Evolutionary conservation across 2,888 invertebrate genomes (phyloP), one percentile per base, ranked within the genome.

Genomic region (Geophilus truncorum): DNA sequence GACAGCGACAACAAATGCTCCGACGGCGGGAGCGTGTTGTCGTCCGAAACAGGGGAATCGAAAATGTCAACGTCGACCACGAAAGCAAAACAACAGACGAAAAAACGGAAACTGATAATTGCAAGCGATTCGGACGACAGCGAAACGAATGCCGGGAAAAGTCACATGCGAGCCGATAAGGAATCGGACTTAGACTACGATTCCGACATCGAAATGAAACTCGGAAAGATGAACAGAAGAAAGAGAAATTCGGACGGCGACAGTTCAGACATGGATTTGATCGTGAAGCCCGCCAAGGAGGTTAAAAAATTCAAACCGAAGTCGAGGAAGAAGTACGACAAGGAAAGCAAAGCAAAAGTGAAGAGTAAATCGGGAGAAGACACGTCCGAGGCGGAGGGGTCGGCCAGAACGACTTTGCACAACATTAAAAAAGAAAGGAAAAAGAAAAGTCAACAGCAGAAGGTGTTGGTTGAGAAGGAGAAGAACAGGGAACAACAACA

Each of bases 251-350:
- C 81, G 12, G 81, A 80, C 12, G 23, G 34, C 1, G 80, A 80
- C n/a, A 80, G 81, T 40, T 81, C 82, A 4, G 82, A 82, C 40
- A 77, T 28, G n/a, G 81, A 82, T n/a, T 32, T 77, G 79, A 36
- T 57, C 10, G 12, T 70, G 57, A 82, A 45, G 23, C 81, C 75
- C 9, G 79, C 36, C 4, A 81, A 76, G 45, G 36, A 62, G n/a
- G 76, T 34, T n/a, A 80, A 77, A 76, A 81, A 80, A 40, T 80
- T 81, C 21, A 81, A 80, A 32, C 32, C 80, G n/a, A 83, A 81
- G 80, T 77, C 75, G 23, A 92, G 93, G 84, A 94, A 94, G 86
- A 93, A 92, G 85, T 93, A 91, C 80, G 93, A 92, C 86, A 94
- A 94, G 84, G 94, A 94, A 82, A 90, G 91, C 83, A 82, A 83